Evolutionary conservation across 1,140 invertebrate genomes (phyloP).

Genomic region (Drosophila jambulina): DNA sequence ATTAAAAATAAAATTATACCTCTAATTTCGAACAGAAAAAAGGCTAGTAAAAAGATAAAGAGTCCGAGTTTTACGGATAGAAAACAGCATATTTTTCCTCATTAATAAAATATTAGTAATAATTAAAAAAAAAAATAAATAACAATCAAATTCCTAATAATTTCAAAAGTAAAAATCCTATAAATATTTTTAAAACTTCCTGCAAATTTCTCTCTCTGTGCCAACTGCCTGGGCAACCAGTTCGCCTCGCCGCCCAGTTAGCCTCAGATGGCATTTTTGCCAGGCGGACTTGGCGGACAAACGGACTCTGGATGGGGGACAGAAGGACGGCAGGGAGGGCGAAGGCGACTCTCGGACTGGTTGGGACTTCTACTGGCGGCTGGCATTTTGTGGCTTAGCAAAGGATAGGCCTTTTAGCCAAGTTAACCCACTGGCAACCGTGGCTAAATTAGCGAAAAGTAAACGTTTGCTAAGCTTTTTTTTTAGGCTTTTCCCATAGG

Average conservation of each 20-base stretch:
- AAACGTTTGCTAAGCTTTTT: slow-evolving; percentile 26
- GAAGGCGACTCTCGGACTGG: slow-evolving; percentile 61
- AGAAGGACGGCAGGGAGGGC: slow-evolving; percentile 8
- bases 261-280: slow-evolving; percentile 73
- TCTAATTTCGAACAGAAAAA: too few species aligned
- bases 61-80: too few species aligned
- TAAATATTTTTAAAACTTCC: too few species aligned
- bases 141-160: too few species aligned
- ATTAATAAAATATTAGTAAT: background rate
- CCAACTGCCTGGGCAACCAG: slow-evolving; percentile 41
- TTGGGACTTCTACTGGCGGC: slow-evolving; percentile 53
- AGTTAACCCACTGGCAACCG: slow-evolving; percentile 39
- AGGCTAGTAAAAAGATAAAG: too few species aligned
- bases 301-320: background rate
- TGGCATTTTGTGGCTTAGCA: slow-evolving; percentile 73
- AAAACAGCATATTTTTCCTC: too few species aligned
- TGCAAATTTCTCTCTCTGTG: slow-evolving; percentile 2
- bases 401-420: slow-evolving; percentile 47
- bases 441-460: slow-evolving; percentile 39
- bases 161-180: background rate
- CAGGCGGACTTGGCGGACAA: slow-evolving; percentile 20
- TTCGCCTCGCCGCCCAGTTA: slow-evolving; percentile 50
- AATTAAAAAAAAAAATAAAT: background rate
- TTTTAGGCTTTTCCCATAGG: background rate
- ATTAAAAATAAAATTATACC: too few species aligned